Conservation (phyloP, 2,113 vertebrate genomes). For the Toxotes jaculatrix region DNA sequence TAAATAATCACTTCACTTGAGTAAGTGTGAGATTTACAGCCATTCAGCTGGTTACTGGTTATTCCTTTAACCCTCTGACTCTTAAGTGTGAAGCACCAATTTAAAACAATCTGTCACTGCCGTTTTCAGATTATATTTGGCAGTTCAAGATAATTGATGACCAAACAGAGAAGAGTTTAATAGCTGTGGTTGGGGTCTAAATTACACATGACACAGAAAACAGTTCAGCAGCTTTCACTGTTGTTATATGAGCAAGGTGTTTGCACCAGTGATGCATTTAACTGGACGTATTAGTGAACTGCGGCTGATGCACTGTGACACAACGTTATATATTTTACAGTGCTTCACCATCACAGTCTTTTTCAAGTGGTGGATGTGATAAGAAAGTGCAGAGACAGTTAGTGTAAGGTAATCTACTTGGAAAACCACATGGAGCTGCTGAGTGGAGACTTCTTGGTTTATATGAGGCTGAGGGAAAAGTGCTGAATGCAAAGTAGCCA, state of each 20-base stretch:
- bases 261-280: conserved; percentile 28
- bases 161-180: not conserved
- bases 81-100: too few relatives aligned
- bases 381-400: conserved; percentile 67
- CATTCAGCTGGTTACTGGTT: too few relatives aligned
- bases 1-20: too few relatives aligned
- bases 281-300: conserved; percentile 38
- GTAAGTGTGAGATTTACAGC: too few relatives aligned
- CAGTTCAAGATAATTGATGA: not conserved
- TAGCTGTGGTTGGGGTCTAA: not conserved
- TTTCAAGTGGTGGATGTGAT: conserved; percentile 53
- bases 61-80: too few relatives aligned
- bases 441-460: conserved; percentile 65
- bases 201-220: not conserved
- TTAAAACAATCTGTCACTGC: too few relatives aligned
- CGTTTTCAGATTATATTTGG: not conserved
- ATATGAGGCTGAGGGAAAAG: conserved; percentile 52
- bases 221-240: conserved; percentile 1
- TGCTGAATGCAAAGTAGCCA: conserved; percentile 68
- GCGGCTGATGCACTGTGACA: conserved; percentile 29
- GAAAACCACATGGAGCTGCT: conserved; percentile 67
- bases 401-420: conserved; percentile 52
- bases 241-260: not conserved
- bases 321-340: not conserved
- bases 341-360: not conserved